A percentile compares a stretch with the other conserved stretches of the same genome.
Conservation (phyloP, 1,140 invertebrate genomes). For the Venustaconcha ellipsiformis region DNA sequence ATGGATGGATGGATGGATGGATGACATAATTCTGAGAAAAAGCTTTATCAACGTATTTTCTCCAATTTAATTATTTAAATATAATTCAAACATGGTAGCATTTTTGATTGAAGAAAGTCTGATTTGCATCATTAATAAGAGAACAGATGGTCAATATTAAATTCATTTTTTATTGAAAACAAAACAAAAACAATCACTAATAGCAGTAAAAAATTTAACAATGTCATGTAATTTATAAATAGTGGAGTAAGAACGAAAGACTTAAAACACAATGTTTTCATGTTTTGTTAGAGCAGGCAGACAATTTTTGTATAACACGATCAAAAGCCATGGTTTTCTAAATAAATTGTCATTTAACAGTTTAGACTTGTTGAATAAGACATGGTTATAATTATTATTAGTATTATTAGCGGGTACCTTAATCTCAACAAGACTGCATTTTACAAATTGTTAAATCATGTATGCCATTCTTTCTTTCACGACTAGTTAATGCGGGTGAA, state of each 20-base stretch:
- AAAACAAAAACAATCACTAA: not conserved
- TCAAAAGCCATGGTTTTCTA: no score
- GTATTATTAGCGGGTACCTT: no score
- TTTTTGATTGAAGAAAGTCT: not conserved
- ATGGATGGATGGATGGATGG: no score
- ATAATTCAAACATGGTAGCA: not conserved
- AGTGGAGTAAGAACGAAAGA: not conserved
- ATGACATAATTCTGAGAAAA: not conserved
- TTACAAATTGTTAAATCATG: not conserved
- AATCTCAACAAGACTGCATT: not conserved
- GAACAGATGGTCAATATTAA: not conserved
- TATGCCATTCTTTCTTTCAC: not conserved
- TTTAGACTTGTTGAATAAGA: no score
- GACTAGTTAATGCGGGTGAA: constrained; percentile 1
- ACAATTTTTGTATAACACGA: no score
- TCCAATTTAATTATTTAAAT: not conserved
- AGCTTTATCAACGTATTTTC: not conserved
- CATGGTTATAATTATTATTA: no score
- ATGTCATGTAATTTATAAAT: not conserved
- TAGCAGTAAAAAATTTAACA: not conserved
- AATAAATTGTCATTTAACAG: no score
- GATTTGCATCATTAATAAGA: not conserved
- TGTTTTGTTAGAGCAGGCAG: no score
- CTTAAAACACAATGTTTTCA: no score
- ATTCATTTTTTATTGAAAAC: no score